These are phyloP conservation scores for Schizaphis graminum DNA, from an alignment of 2,888 invertebrate genomes.

Conservation along the genomic window DNA sequence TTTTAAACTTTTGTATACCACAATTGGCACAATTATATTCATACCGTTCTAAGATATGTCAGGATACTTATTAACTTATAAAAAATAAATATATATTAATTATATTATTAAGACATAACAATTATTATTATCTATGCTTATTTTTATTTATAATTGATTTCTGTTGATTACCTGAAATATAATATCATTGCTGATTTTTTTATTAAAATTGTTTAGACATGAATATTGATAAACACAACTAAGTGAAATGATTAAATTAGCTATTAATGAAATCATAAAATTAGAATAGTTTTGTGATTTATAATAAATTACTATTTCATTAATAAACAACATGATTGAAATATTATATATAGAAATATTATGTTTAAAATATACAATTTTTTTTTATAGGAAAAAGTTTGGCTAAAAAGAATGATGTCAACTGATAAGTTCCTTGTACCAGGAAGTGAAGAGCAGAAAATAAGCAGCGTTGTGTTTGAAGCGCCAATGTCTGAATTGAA, in stretches of 20 bases:
- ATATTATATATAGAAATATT: not conserved
- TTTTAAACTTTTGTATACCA: too few species aligned
- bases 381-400: constrained; percentile 35
- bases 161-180: not conserved
- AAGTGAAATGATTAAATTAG: not conserved
- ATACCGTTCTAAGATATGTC: too few species aligned
- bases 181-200: not conserved
- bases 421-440: constrained; percentile 39
- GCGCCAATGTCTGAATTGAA: constrained; percentile 49
- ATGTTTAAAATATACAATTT: not conserved
- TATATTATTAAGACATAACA: too few species aligned
- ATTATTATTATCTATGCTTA: too few species aligned
- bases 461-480: constrained; percentile 33
- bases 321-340: not conserved
- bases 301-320: not conserved
- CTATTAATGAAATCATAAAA: not conserved
- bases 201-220: not conserved
- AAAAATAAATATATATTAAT: too few species aligned
- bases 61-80: too few species aligned
- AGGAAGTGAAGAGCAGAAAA: constrained; percentile 13
- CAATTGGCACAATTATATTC: too few species aligned
- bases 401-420: constrained; percentile 41
- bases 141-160: too few species aligned
- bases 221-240: not conserved
- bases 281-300: not conserved